Evolutionary conservation across 2,797 vertebrate genomes (phyloP).

Genomic region (Mastacembelus armatus): DNA sequence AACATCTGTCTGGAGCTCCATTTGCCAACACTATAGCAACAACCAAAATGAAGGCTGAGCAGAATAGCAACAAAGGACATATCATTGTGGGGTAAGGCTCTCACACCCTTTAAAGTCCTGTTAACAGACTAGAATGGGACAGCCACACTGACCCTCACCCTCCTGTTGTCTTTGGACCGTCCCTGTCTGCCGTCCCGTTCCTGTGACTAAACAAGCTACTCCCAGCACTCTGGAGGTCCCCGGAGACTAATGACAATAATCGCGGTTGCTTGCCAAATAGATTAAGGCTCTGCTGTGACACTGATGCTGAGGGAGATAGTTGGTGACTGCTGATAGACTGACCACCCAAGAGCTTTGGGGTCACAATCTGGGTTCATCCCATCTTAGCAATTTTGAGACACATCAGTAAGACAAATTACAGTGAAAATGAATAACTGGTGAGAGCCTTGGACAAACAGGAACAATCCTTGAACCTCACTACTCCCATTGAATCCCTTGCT

Average conservation of each 20-base stretch:
- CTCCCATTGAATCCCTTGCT: constrained; percentile 34
- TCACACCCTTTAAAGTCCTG: constrained; percentile 47
- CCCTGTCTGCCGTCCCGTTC: constrained; percentile 61
- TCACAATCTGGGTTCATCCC: constrained; percentile 61
- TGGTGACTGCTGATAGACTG: constrained; percentile 70
- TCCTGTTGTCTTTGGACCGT: constrained; percentile 51
- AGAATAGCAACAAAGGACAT: constrained; percentile 14
- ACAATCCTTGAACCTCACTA: constrained; percentile 41
- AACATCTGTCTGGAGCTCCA: constrained; percentile 55
- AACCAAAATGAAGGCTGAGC: constrained; percentile 28
- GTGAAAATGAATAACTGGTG: constrained; percentile 68
- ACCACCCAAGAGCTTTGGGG: constrained; percentile 80
- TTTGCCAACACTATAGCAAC: constrained; percentile 43
- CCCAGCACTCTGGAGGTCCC: constrained; percentile 71
- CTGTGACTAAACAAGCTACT: constrained; percentile 77
- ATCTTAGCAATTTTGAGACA: constrained; percentile 71
- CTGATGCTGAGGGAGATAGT: constrained; percentile 62
- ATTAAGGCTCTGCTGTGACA: constrained; percentile 69
- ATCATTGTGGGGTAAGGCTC: constrained; percentile 22
- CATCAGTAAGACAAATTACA: constrained; percentile 72
- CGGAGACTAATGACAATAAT: constrained; percentile 71
- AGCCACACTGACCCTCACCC: constrained; percentile 44
- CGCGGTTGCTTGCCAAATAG: constrained; percentile 78
- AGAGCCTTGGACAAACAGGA: constrained; percentile 34
- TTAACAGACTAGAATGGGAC: constrained; percentile 46